Percentiles rank a stretch among this genome's conserved stretches.
Conservation (phyloP, 2,797 vertebrate species). For the Anableps anableps region DNA sequence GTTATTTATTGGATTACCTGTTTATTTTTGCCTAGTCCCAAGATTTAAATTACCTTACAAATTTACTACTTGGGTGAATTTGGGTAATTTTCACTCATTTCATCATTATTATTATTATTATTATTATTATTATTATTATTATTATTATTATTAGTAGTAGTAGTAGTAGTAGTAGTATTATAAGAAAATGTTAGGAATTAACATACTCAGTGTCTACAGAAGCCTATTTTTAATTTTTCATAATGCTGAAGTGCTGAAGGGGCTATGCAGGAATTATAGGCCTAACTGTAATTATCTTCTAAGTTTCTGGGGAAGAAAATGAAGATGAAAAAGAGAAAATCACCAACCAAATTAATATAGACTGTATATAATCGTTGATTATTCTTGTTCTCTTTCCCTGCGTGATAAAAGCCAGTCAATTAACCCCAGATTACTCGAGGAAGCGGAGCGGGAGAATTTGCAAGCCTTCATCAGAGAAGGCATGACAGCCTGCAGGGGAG, state of each 20-base stretch:
- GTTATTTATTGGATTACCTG: neutral
- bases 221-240: neutral
- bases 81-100: neutral
- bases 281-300: neutral
- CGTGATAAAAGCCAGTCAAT: constrained; percentile 46
- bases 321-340: neutral
- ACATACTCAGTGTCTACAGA: neutral
- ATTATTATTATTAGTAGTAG: neutral
- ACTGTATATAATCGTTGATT: constrained; percentile 36
- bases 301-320: neutral
- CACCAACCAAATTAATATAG: constrained; percentile 26
- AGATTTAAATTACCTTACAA: neutral
- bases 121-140: neutral
- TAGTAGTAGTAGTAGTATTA: neutral
- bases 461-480: constrained; percentile 38
- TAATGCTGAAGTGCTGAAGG: neutral
- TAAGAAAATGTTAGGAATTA: neutral
- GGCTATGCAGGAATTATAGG: constrained; percentile 1
- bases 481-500: constrained; percentile 57
- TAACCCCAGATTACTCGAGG: constrained; percentile 35
- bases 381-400: constrained; percentile 35
- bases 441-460: constrained; percentile 32
- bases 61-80: neutral
- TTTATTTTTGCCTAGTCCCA: neutral
- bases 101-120: neutral